These are phyloP conservation scores for Sebastes fasciatus DNA, from an alignment of 2,113 vertebrate species.

Conservation along the genomic window DNA sequence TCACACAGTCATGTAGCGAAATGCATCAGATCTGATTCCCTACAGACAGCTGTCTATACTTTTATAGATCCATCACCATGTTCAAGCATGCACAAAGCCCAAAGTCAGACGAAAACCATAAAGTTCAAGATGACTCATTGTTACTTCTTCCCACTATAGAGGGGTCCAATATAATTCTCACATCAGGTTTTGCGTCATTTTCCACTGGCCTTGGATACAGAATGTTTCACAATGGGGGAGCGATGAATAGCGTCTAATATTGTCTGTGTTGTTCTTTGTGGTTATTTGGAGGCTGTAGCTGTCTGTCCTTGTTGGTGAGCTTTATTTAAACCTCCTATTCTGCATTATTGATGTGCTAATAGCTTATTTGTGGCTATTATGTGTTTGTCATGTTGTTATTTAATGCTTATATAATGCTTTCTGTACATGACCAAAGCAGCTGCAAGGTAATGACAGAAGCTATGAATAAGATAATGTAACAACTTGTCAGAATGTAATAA, in stretches of 20 bases:
- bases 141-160: slow-evolving; percentile 20
- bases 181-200: slow-evolving; percentile 23
- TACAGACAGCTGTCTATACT: slow-evolving; percentile 39
- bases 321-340: slow-evolving; percentile 8
- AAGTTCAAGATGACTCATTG: slow-evolving; percentile 62
- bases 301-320: slow-evolving; percentile 56
- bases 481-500: neutral
- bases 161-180: slow-evolving; percentile 15
- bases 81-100: slow-evolving; percentile 47
- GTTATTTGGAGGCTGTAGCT: slow-evolving; percentile 44
- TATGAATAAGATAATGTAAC: neutral
- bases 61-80: slow-evolving; percentile 51
- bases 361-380: slow-evolving; percentile 36
- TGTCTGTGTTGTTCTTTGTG: slow-evolving; percentile 36
- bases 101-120: slow-evolving; percentile 36
- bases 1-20: slow-evolving; percentile 26
- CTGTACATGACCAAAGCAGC: slow-evolving; percentile 14
- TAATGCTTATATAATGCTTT: neutral
- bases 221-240: neutral
- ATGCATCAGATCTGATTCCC: slow-evolving; percentile 26
- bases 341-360: slow-evolving; percentile 33
- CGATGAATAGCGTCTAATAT: neutral
- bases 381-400: slow-evolving; percentile 40
- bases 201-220: slow-evolving; percentile 8
- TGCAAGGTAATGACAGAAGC: slow-evolving; percentile 23